These are phyloP conservation scores for Zootoca vivipara DNA, from an alignment of 2,113 vertebrate species.

Conservation along the genomic window DNA sequence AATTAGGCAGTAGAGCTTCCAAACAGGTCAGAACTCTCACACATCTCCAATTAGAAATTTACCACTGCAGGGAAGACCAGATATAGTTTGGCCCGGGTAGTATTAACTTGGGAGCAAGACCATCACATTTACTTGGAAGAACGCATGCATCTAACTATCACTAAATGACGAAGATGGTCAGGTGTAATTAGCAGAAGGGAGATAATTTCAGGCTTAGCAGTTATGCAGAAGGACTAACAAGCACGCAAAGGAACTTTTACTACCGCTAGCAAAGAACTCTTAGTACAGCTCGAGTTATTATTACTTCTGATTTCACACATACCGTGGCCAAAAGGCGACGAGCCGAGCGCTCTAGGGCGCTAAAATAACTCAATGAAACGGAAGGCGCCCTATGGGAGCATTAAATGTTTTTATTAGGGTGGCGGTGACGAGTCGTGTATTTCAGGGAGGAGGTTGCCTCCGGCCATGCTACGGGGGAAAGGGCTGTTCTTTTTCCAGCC, in stretches of 20 bases:
- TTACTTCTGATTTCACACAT: not conserved
- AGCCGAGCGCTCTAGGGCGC: not conserved
- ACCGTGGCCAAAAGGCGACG: conserved; percentile 13
- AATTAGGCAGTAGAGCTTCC: not conserved
- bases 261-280: not conserved
- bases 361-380: not conserved
- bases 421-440: too few relatives aligned
- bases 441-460: not conserved
- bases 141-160: not conserved
- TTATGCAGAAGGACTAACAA: not conserved
- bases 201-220: too few relatives aligned
- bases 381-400: not conserved
- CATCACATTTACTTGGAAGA: not conserved
- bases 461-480: not conserved
- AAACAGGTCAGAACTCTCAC: not conserved
- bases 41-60: not conserved
- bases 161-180: too few relatives aligned
- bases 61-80: not conserved
- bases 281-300: not conserved
- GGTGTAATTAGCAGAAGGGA: not conserved
- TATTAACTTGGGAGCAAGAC: not conserved
- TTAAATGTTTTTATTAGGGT: too few relatives aligned
- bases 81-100: not conserved
- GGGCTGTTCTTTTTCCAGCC: not conserved
- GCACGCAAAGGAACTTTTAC: too few relatives aligned